These are phyloP conservation scores for Aphaenogaster floridana DNA, from an alignment of 1,140 invertebrate genomes.

Conservation along the genomic window DNA sequence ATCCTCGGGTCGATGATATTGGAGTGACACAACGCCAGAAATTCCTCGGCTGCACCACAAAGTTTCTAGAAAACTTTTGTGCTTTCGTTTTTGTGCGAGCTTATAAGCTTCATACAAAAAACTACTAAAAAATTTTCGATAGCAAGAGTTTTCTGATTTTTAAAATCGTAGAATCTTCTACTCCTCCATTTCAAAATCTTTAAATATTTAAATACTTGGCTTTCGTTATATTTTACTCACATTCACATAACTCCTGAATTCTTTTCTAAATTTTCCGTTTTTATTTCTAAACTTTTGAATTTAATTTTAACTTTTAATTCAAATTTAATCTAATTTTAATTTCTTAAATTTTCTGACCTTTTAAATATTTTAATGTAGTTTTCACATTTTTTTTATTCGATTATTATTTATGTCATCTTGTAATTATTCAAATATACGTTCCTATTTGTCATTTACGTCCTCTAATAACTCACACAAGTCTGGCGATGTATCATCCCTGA, in stretches of 20 bases:
- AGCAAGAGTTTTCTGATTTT: background rate
- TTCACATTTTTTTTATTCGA: background rate
- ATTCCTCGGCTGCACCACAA: constrained; percentile 85
- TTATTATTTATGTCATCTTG: background rate
- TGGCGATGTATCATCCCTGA: constrained; percentile 82
- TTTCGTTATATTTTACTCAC: constrained; percentile 18
- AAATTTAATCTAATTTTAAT: background rate
- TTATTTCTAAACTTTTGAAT: background rate
- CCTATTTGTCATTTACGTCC: constrained; percentile 1
- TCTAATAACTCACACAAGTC: constrained; percentile 83
- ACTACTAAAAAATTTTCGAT: background rate
- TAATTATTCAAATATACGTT: constrained; percentile 5
- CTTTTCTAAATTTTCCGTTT: background rate
- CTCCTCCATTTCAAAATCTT: background rate
- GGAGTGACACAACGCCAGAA: constrained; percentile 84
- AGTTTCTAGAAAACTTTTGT: constrained; percentile 62
- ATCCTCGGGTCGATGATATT: constrained; percentile 87
- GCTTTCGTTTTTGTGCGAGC: constrained; percentile 59
- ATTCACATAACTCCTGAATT: background rate
- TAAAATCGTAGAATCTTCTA: background rate
- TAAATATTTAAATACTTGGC: constrained; percentile 7
- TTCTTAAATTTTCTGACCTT: background rate
- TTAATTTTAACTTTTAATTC: background rate
- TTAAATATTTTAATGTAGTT: background rate
- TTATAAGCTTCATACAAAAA: constrained; percentile 52